These are phyloP conservation scores for Erpobdella octoculata DNA, from an alignment of 2,888 invertebrate genomes.

Conservation along the genomic window DNA sequence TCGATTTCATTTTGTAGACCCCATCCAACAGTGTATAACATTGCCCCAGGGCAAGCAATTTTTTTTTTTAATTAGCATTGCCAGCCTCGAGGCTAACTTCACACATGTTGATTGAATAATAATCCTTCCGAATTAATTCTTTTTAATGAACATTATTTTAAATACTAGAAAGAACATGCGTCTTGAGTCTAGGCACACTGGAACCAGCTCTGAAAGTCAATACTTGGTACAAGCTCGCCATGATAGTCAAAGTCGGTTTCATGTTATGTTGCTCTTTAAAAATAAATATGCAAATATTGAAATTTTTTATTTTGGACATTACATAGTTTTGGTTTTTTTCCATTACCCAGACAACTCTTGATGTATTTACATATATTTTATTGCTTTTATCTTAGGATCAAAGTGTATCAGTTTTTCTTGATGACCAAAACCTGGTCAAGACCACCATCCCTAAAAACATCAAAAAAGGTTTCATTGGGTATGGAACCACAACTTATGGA, in stretches of 20 bases:
- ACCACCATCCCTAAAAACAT: conserved; percentile 11
- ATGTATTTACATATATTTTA: no score
- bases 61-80: no score
- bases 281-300: background rate
- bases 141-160: no score
- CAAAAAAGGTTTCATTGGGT: conserved; percentile 46
- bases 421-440: conserved; percentile 5
- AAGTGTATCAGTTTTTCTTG: background rate
- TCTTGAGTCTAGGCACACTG: conserved; percentile 45
- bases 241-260: conserved; percentile 31
- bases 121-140: no score
- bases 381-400: background rate
- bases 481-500: conserved; percentile 47
- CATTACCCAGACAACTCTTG: no score
- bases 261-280: background rate
- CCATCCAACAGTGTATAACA: no score
- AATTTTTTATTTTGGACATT: no score
- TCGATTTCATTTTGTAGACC: no score
- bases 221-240: conserved; percentile 32
- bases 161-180: conserved; percentile 29
- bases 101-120: conserved; percentile 5
- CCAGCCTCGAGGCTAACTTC: no score
- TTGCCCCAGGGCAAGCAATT: no score
- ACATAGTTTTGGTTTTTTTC: no score
- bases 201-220: conserved; percentile 27